These are phyloP conservation scores for Volucella zonaria DNA, from an alignment of 2,888 invertebrate genomes.

Conservation along the genomic window DNA sequence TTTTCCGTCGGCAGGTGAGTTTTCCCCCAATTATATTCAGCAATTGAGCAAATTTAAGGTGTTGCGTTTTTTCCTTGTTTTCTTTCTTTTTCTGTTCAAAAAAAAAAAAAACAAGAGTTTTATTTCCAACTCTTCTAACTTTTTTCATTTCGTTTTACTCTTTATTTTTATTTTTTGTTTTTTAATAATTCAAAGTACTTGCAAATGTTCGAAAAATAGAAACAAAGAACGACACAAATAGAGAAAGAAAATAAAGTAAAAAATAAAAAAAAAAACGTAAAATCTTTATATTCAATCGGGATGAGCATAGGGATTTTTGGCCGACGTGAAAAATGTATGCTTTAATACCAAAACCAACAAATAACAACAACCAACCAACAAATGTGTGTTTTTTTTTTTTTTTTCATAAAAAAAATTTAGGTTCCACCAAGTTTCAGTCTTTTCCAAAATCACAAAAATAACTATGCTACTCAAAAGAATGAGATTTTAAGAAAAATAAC, in stretches of 20 bases:
- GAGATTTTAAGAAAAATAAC: constrained; percentile 38
- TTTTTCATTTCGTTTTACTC: constrained; percentile 17
- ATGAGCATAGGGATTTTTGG: constrained; percentile 84
- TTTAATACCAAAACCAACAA: constrained; percentile 58
- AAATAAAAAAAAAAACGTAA: constrained; percentile 68
- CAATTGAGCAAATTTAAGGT: constrained; percentile 73
- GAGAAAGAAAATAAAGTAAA: constrained; percentile 56
- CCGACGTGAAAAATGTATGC: constrained; percentile 81
- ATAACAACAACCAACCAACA: constrained; percentile 47
- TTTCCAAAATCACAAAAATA: constrained; percentile 50
- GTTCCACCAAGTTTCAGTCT: constrained; percentile 53
- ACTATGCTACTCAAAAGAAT: constrained; percentile 62
- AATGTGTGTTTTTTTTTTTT: not conserved
- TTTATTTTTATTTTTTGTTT: constrained; percentile 45
- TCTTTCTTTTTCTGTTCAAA: constrained; percentile 69
- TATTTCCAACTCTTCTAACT: constrained; percentile 52
- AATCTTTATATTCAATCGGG: constrained; percentile 79
- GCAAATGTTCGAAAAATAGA: constrained; percentile 18
- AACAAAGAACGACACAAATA: constrained; percentile 37
- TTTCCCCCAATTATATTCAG: constrained; percentile 72
- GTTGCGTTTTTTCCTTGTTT: constrained; percentile 73
- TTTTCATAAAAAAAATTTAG: constrained; percentile 40
- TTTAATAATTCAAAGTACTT: constrained; percentile 51
- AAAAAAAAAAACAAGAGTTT: constrained; percentile 58
- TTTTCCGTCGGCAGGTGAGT: constrained; percentile 80